phyloP scores from a whole-genome alignment of 2,888 invertebrate genomes.

The Ornithoptera alexandrae region DNA sequence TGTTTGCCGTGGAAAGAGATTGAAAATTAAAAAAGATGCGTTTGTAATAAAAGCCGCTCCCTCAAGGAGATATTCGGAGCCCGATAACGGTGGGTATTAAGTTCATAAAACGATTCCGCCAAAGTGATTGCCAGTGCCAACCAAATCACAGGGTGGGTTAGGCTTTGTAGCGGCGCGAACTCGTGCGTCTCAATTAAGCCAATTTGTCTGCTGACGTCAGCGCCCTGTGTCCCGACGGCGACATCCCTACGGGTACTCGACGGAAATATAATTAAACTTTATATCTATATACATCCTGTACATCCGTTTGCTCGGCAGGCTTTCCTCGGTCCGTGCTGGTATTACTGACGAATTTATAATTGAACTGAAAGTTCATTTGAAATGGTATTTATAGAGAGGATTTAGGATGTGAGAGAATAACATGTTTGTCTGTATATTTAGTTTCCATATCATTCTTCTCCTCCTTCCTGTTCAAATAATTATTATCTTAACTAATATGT shows the following conservation, averaged over 20 bases:
- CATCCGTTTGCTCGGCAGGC: too few species aligned
- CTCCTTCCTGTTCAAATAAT: too few species aligned
- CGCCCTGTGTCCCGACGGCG: slow-evolving; percentile 6
- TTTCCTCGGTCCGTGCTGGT: too few species aligned
- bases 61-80: not conserved
- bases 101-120: not conserved
- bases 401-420: too few species aligned
- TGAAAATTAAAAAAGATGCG: too few species aligned
- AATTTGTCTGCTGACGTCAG: slow-evolving; percentile 21
- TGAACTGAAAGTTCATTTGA: too few species aligned
- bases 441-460: too few species aligned
- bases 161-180: slow-evolving; percentile 18
- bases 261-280: slow-evolving; percentile 19
- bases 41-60: not conserved
- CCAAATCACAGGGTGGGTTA: slow-evolving; percentile 20
- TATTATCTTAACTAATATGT: too few species aligned
- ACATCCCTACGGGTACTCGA: not conserved
- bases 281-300: not conserved
- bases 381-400: too few species aligned
- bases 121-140: slow-evolving; percentile 17
- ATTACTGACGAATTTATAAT: too few species aligned
- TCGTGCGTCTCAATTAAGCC: slow-evolving; percentile 18
- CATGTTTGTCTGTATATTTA: too few species aligned
- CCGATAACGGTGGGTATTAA: not conserved
- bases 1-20: too few species aligned